Base-by-base conservation (phyloP, 2,888 invertebrate species). In the Sclerodermus sp. region DNA sequence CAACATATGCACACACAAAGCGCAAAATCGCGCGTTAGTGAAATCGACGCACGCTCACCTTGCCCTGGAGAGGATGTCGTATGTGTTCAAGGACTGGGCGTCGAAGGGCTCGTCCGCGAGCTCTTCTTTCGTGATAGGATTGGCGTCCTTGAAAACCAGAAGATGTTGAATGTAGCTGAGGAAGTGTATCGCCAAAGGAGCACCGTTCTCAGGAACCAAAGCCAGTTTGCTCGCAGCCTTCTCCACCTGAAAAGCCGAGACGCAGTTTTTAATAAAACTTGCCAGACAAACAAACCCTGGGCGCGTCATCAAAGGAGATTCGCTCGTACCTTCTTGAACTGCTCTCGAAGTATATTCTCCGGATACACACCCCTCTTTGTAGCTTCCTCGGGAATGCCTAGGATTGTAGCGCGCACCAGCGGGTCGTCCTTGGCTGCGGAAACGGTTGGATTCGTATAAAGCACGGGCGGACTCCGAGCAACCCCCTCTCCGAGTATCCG, bases 131-230 rank as follows among this genome's bases (percentile, higher is more conserved):
- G 92, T 87, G 61, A 92, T 89, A 49, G 87, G 85, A 64, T 85
- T 83, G 49, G 83, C 79, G 14, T 85, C 83, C 51, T 86, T 86
- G 65, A 91, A 82, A 38, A 93, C 82, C 49, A 98, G 81, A 59
- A 91, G 78, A n/a, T 93, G 93, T 77, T 96, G 96, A 36, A 97
- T 72, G 81, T 90, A 96, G 1, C 95, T 95, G 12, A 96, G 79
- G 64, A 95, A 80, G 79, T 93, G 93, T 9, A 90, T 79, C 0
- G 90, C 89, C 44, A 96, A 78, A 0, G 87, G 82, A n/a, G 90
- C 94, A n/a, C 96, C 95, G 13, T 86, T 85, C 49, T 90, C 91
- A 0, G 94, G 94, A 1, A 98, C 85, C 59, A 96, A 77, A 0
- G 96, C 95, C 45, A 97, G 86, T 60, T 88, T 87, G 50, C 88